Base-by-base conservation (phyloP, 2,888 invertebrate genomes). In the Nysson spinosus region DNA sequence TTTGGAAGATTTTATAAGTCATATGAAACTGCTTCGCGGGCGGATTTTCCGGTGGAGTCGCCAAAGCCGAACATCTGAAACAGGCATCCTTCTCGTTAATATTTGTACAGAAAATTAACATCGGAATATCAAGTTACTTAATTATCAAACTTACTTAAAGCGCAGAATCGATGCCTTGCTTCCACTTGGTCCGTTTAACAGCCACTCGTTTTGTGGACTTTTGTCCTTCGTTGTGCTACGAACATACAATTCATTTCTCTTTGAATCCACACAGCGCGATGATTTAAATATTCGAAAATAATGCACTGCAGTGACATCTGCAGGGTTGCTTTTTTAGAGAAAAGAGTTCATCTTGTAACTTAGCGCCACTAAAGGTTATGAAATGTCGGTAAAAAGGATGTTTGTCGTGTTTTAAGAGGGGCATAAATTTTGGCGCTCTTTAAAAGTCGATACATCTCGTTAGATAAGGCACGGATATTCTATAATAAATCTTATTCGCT, bases 1-100 rank as follows among this genome's bases (percentile, higher is more conserved):
- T 94, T 86, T 95, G 94, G 67, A 93, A 91, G 67, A 93, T 91
- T 86, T 94, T 95, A 87, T 94, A 95, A 0, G 93, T 93, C 81
- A 95, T 92, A 82, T 93, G 92, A 20, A 95, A 89, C 54, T 82
- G 83, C 44, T 83, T 87, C 0, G 86, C 87, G n/a, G 87, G 87
- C 44, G 87, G 81, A 34, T 86, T 78, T 66, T 85, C 82, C 28
- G 87, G 87, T 1, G 86, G 85, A 11, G 78, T 84, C 9, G 86
- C 83, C 56, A 87, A 75, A 9, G 87, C 87, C 9, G 86, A 87
- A 65, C 86, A 87, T 70, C 87, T 87, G 56, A 35, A 40, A 12
- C 14, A 6, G 35, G n/a, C n/a, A n/a, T n/a, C n/a, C n/a, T n/a
- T n/a, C n/a, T n/a, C n/a, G n/a, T n/a, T 4, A 12, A n/a, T 3